A percentile compares a stretch with the other conserved stretches of the same genome.
These are phyloP conservation scores for Cerastoderma edule DNA, from an alignment of 2,888 invertebrate genomes.

Conservation along the genomic window DNA sequence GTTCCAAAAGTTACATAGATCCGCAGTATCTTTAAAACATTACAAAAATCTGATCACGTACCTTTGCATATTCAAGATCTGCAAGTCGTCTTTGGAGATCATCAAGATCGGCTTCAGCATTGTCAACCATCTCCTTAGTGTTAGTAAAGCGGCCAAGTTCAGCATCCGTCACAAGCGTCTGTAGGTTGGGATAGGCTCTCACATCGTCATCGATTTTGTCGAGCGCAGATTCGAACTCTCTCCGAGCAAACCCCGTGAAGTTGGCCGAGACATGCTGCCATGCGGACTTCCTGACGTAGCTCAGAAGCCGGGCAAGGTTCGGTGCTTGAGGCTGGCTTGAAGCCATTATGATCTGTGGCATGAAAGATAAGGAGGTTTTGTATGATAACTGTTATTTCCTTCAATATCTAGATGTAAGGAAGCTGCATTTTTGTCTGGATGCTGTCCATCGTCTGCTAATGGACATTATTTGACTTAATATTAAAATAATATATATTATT, in stretches of 20 bases:
- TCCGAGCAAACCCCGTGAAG: constrained; percentile 47
- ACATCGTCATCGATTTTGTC: constrained; percentile 39
- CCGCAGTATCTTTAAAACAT: no score
- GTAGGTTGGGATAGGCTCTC: constrained; percentile 26
- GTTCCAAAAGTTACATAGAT: no score
- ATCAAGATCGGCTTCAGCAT: constrained; percentile 31
- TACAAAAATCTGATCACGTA: no score
- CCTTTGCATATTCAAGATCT: constrained; percentile 19
- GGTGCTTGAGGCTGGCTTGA: constrained; percentile 22
- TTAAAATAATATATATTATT: not conserved
- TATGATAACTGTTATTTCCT: not conserved
- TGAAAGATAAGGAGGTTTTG: not conserved
- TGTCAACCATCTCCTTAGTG: constrained; percentile 31
- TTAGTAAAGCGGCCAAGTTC: constrained; percentile 51
- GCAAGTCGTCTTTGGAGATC: constrained; percentile 21
- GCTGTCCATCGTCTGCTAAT: not conserved
- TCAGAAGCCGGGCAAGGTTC: constrained; percentile 47
- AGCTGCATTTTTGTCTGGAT: no score
- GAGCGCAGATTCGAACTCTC: constrained; percentile 35
- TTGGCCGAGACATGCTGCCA: constrained; percentile 55
- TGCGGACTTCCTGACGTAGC: constrained; percentile 38
- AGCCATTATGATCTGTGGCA: not conserved
- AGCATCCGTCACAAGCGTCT: constrained; percentile 37
- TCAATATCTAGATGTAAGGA: not conserved
- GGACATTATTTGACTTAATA: not conserved